Base-by-base conservation (phyloP, 2,797 vertebrate genomes). In the Leptodactylus fallax region DNA sequence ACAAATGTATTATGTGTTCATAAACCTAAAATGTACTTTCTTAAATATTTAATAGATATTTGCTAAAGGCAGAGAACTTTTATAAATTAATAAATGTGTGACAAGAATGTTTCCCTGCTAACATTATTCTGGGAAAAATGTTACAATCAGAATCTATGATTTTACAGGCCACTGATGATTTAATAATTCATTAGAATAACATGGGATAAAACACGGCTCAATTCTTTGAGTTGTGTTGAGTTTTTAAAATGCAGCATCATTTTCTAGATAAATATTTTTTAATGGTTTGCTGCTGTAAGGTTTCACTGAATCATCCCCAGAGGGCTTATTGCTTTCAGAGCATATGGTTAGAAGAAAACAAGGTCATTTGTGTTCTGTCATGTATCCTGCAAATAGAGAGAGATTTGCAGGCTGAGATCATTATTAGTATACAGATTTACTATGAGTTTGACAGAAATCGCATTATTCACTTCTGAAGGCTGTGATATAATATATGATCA, bases 301-400 rank as follows among this genome's bases (percentile, higher is more conserved):
- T 79, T 88, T 58, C 61, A 69, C 19, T 60, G 87, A 88, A 79
- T 79, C 81, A 71, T 88, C 87, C 81, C 81, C 58, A n/a, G 87
- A 79, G 87, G 81, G 87, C 65, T 88, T 79, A 84, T 69, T 79
- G 81, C 81, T 84, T 84, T 88, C 61, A 88, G 49, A 84, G 87
- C 87, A 88, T 88, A 88, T 88, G 87, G 81, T 77, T 79, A 67
- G 53, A 77, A 79, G 80, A 88, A 88, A 84, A 88, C 81, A 84
- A 84, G 87, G 81, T 88, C 87, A 84, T 88, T 88, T 84, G 74
- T 88, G 86, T 87, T 83, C 86, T 83, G 86, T 56, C 81, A 63
- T 87, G 76, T 88, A 84, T 84, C 49, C 63, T 88, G 72, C 67
- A 83, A 79, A 79, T 88, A 72, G 9, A 60, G 60, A 71, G 16